Conservation (phyloP, 2,888 invertebrate species). For the Oxyscelio sp. region DNA sequence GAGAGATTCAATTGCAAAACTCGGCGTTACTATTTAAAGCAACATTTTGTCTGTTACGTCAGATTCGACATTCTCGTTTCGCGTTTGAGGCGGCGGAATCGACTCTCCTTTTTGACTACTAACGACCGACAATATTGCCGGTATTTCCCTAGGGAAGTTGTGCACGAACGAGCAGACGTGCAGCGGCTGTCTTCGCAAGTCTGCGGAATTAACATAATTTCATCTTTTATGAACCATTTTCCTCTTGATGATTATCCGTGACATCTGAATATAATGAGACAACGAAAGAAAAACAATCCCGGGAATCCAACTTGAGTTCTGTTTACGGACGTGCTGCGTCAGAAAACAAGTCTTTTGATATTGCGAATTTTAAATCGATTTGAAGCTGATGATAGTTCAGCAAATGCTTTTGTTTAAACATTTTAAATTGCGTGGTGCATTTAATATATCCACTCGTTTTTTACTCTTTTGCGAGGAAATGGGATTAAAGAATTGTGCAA, state of each 20-base stretch:
- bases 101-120: slow-evolving; percentile 65
- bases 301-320: slow-evolving; percentile 11
- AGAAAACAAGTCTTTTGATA: neutral
- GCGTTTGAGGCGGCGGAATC: slow-evolving; percentile 41
- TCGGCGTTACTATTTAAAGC: slow-evolving; percentile 61
- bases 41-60: slow-evolving; percentile 48
- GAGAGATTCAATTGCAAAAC: slow-evolving; percentile 63
- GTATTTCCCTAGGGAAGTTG: slow-evolving; percentile 64
- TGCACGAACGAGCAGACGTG: slow-evolving; percentile 44
- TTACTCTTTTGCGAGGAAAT: too few species aligned
- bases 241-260: slow-evolving; percentile 58
- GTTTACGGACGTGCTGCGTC: slow-evolving; percentile 7
- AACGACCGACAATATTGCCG: slow-evolving; percentile 68
- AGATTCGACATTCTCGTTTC: slow-evolving; percentile 39
- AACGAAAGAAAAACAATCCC: slow-evolving; percentile 50
- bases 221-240: slow-evolving; percentile 72
- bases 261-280: slow-evolving; percentile 60
- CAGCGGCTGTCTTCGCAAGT: slow-evolving; percentile 40
- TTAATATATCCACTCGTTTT: too few species aligned
- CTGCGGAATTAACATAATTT: slow-evolving; percentile 73
- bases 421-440: too few species aligned
- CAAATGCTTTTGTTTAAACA: slow-evolving; percentile 11
- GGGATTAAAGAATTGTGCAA: too few species aligned
- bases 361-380: slow-evolving; percentile 21
- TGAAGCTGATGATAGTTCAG: slow-evolving; percentile 5